Evolutionary conservation across 1,140 invertebrate species (phyloP).

Genomic region (Bombus superbus): DNA sequence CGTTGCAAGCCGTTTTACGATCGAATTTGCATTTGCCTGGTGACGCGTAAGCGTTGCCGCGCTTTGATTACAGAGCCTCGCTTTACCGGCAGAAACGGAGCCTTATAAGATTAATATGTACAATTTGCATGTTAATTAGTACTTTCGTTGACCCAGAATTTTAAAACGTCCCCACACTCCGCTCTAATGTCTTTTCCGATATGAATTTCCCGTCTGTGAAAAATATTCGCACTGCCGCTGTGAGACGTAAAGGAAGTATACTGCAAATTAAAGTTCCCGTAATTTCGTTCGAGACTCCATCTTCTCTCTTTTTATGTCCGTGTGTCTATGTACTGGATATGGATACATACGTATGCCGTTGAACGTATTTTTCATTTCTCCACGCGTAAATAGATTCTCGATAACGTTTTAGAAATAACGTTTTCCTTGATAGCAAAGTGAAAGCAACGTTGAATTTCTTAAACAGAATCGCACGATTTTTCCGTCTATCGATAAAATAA

Average conservation of each 20-base stretch:
- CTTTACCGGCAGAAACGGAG: not conserved
- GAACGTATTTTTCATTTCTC: no score
- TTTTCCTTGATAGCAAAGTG: no score
- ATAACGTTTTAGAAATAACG: no score
- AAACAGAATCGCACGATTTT: no score
- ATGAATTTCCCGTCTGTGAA: constrained; percentile 24
- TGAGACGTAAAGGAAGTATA: not conserved
- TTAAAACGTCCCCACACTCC: not conserved
- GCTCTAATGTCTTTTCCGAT: constrained; percentile 44
- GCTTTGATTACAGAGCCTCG: constrained; percentile 22
- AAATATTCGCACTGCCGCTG: constrained; percentile 15
- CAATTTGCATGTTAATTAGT: constrained; percentile 48
- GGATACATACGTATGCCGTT: no score
- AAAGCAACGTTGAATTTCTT: no score
- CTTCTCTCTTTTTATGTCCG: not conserved
- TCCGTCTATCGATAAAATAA: not conserved
- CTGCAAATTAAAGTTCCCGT: constrained; percentile 15
- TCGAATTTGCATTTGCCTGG: constrained; percentile 27
- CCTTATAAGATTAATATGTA: constrained; percentile 36
- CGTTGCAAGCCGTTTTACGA: not conserved
- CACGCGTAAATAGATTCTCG: no score
- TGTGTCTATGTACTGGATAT: no score
- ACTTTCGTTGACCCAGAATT: constrained; percentile 39
- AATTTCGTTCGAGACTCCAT: constrained; percentile 7
- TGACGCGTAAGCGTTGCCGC: constrained; percentile 26